Conservation (phyloP, 2,113 vertebrate genomes). For the Corythornis cristatus region DNA sequence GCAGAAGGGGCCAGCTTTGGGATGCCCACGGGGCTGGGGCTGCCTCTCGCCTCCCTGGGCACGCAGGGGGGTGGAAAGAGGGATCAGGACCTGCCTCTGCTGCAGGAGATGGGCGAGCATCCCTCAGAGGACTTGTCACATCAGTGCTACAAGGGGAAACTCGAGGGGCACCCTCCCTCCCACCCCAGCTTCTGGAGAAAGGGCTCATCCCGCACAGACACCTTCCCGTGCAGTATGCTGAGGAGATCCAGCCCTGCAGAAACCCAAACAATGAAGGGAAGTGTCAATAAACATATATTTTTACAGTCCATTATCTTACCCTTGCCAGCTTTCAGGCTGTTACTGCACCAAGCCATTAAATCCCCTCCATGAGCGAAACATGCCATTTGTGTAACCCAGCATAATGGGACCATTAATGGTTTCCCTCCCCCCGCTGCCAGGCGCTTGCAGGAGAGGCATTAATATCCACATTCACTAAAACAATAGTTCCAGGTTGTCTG, state of each 20-base stretch:
- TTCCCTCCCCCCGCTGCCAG: not conserved
- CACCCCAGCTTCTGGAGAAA: not conserved
- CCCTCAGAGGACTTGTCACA: not conserved
- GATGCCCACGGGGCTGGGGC: rapidly evolving
- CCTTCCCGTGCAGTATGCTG: rapidly evolving
- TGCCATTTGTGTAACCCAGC: constrained; percentile 2
- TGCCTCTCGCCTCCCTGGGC: not conserved
- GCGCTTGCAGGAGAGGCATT: not conserved
- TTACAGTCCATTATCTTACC: constrained; percentile 56
- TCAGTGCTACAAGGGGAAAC: not conserved
- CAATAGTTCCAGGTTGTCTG: constrained; percentile 30
- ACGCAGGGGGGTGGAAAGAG: rapidly evolving
- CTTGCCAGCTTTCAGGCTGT: constrained; percentile 31
- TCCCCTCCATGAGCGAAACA: constrained; percentile 23
- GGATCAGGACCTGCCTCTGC: not conserved
- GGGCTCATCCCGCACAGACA: rapidly evolving
- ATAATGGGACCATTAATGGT: constrained; percentile 28
- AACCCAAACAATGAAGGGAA: constrained; percentile 9
- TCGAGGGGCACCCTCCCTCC: not conserved
- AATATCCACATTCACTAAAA: not conserved
- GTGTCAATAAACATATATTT: constrained; percentile 56
- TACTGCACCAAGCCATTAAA: constrained; percentile 48
- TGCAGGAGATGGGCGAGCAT: rapidly evolving
- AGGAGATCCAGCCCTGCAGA: not conserved
- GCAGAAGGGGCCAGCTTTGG: not conserved